phyloP scores from a whole-genome alignment of 23 tunicate species.

The Ciona savignyi region DNA sequence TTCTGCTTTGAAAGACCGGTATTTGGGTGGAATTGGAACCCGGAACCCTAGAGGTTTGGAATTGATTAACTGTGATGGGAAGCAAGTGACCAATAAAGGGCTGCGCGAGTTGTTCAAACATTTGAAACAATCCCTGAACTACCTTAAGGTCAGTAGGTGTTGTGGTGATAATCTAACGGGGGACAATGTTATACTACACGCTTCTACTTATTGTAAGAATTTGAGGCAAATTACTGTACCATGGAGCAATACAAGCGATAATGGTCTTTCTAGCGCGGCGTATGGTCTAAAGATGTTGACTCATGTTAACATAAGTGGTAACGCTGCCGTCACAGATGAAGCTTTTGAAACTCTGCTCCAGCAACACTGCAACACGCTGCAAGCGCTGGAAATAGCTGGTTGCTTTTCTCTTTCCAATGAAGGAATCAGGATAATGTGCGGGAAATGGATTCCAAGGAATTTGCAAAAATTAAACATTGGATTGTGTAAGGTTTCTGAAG shows the following conservation, averaged over 20 bases:
- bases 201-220: not conserved
- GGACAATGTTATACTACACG: not conserved
- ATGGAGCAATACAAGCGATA: not conserved
- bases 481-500: not conserved
- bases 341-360: not conserved
- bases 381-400: not conserved
- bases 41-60: not conserved
- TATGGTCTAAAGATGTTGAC: not conserved
- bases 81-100: not conserved
- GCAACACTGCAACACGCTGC: not conserved
- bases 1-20: not conserved
- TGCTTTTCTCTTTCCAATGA: not conserved
- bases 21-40: not conserved
- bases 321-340: not conserved
- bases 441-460: not conserved
- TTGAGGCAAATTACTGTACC: not conserved
- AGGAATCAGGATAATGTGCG: not conserved
- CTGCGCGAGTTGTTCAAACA: not conserved
- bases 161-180: not conserved
- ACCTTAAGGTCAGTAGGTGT: not conserved
- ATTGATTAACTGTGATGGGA: not conserved
- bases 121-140: not conserved
- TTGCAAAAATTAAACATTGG: not conserved
- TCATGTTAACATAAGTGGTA: not conserved
- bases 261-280: not conserved